Conservation (phyloP, 2,113 vertebrate species). For the Pachycephala philippinensis region DNA sequence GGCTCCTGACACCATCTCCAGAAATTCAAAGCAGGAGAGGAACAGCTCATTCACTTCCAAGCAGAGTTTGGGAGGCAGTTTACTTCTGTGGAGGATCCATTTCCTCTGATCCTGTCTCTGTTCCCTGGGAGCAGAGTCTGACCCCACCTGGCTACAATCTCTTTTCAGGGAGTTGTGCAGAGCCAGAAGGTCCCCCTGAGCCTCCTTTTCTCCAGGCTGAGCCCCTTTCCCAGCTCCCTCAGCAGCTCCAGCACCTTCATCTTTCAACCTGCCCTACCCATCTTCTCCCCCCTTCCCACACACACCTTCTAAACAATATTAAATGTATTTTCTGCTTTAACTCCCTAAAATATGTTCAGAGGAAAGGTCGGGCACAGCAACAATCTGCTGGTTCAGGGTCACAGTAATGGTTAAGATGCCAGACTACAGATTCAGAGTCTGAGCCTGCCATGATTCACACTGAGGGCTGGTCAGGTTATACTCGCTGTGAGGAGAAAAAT, state of each 20-base stretch:
- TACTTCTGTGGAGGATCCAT: neutral
- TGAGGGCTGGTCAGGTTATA: neutral
- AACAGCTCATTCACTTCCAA: neutral
- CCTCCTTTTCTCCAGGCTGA: neutral
- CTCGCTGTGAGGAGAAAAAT: neutral
- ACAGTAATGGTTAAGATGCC: neutral
- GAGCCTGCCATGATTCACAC: neutral
- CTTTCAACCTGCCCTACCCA: neutral
- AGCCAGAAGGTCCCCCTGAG: neutral
- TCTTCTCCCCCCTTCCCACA: neutral
- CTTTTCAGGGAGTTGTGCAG: neutral
- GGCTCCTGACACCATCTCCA: neutral
- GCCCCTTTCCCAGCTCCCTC: neutral
- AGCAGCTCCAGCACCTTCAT: neutral
- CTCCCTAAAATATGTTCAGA: neutral
- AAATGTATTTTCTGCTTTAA: neutral
- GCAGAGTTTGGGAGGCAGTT: neutral
- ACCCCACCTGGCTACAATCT: neutral
- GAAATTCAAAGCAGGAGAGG: neutral
- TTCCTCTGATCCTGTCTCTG: neutral
- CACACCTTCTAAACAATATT: neutral
- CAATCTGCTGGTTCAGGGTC: neutral
- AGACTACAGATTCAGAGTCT: neutral
- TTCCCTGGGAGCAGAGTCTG: neutral
- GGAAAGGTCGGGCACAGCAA: neutral